Percentiles rank a stretch among this genome's conserved stretches.
Evolutionary conservation across 2,113 vertebrate genomes (phyloP).

Genomic region (Arenaria interpres): DNA sequence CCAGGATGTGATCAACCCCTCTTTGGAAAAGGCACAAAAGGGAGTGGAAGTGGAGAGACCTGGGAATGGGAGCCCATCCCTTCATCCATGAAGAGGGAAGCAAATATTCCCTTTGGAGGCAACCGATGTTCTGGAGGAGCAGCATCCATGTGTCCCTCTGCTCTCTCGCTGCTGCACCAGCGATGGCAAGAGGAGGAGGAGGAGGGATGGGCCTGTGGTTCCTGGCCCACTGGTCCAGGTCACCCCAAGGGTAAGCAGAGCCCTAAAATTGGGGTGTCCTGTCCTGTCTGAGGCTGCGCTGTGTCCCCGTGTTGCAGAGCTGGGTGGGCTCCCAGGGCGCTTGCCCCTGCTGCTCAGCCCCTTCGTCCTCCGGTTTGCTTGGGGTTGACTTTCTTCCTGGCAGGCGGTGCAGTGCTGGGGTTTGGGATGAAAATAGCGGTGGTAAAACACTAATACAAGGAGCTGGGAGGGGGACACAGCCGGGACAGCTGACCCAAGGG

Average conservation of each 20-base stretch:
- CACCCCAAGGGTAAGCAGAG: neutral
- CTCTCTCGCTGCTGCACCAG: fast-evolving
- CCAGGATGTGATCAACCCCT: constrained; percentile 52
- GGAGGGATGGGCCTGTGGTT: neutral
- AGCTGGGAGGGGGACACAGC: neutral
- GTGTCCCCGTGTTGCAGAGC: neutral
- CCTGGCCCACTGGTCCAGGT: neutral
- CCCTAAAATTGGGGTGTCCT: fast-evolving
- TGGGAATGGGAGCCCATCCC: neutral
- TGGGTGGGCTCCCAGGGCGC: neutral
- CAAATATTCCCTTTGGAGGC: neutral
- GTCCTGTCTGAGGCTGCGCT: fast-evolving
- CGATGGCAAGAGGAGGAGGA: too few species aligned
- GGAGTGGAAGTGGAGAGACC: constrained; percentile 41
- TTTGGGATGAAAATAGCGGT: neutral
- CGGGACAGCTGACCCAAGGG: neutral
- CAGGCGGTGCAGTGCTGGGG: neutral
- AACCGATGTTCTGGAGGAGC: neutral
- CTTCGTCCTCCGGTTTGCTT: neutral
- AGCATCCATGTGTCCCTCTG: fast-evolving
- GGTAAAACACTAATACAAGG: neutral
- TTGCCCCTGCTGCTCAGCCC: too few species aligned
- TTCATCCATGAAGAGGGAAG: neutral
- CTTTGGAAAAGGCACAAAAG: constrained; percentile 29
- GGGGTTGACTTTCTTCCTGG: neutral